phyloP scores from a whole-genome alignment of 2,797 vertebrate species.

The Natrix natrix region DNA sequence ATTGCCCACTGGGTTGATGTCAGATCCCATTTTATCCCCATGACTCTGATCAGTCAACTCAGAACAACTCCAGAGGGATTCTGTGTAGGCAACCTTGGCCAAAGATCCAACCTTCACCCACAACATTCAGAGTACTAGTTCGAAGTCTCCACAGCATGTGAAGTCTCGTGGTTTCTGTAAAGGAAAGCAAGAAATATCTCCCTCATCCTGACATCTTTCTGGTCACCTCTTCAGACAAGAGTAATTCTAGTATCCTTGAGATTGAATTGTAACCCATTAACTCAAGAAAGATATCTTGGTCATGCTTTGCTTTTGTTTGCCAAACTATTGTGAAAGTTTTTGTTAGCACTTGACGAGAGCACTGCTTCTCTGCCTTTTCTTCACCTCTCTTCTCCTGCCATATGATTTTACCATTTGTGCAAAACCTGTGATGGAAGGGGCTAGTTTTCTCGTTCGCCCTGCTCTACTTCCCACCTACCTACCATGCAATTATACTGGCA shows the following conservation, averaged over 20 bases:
- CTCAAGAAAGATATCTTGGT: not conserved
- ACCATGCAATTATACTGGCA: not conserved
- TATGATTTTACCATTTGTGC: not conserved
- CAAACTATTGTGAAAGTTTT: not conserved
- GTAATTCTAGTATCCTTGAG: not conserved
- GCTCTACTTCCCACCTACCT: not conserved
- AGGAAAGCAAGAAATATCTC: not conserved
- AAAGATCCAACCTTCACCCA: not conserved
- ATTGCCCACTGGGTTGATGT: not conserved
- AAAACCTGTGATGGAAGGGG: not conserved
- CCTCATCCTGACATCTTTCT: not conserved
- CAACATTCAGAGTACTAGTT: not conserved
- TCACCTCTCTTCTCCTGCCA: not conserved
- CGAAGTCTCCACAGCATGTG: not conserved
- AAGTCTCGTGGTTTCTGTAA: not conserved
- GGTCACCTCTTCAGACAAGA: not conserved
- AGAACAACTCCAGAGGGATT: not conserved
- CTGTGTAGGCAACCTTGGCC: not conserved
- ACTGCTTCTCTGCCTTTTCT: not conserved
- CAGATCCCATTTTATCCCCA: not conserved
- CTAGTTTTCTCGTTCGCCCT: not conserved
- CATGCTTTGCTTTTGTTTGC: not conserved
- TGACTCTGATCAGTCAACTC: not conserved
- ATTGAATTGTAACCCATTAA: not conserved
- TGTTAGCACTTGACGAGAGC: not conserved